Evolutionary conservation across 2,888 invertebrate genomes (phyloP).

Genomic region (Leucania comma): DNA sequence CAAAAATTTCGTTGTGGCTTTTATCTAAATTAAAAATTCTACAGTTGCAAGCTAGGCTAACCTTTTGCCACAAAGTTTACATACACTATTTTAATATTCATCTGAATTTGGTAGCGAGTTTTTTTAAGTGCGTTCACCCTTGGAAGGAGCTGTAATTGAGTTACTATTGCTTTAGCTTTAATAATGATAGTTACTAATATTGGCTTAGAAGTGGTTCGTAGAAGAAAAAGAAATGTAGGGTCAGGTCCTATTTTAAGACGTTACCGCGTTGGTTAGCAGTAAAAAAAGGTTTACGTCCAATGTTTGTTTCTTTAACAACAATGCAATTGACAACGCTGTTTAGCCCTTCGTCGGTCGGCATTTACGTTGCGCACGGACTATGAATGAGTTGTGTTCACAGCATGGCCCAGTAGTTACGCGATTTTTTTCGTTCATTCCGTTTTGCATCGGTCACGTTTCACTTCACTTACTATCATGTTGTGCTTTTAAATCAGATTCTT

Average conservation of each 20-base stretch:
- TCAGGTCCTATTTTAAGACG: constrained; percentile 5
- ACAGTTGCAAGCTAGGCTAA: constrained; percentile 34
- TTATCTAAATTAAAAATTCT: constrained; percentile 71
- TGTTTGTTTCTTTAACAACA: constrained; percentile 35
- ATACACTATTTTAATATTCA: constrained; percentile 56
- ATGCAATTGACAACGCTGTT: constrained; percentile 38
- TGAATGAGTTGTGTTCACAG: constrained; percentile 40
- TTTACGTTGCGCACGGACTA: constrained; percentile 35
- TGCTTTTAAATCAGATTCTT: constrained; percentile 32
- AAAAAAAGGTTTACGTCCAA: constrained; percentile 24
- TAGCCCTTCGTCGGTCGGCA: constrained; percentile 4
- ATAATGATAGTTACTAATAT: neutral
- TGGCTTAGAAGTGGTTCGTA: constrained; percentile 4
- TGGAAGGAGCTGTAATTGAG: constrained; percentile 22
- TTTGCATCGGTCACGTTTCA: constrained; percentile 39
- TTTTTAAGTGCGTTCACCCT: constrained; percentile 28
- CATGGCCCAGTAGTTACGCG: constrained; percentile 19
- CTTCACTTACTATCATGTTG: constrained; percentile 20
- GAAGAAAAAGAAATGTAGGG: constrained; percentile 11
- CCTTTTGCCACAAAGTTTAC: constrained; percentile 43
- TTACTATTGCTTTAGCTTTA: constrained; percentile 7
- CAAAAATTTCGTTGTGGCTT: constrained; percentile 60
- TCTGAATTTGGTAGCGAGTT: constrained; percentile 41
- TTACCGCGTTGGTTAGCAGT: constrained; percentile 20
- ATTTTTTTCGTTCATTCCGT: constrained; percentile 36